phyloP scores from a whole-genome alignment of 2,797 vertebrate genomes.

The Champsocephalus esox region DNA sequence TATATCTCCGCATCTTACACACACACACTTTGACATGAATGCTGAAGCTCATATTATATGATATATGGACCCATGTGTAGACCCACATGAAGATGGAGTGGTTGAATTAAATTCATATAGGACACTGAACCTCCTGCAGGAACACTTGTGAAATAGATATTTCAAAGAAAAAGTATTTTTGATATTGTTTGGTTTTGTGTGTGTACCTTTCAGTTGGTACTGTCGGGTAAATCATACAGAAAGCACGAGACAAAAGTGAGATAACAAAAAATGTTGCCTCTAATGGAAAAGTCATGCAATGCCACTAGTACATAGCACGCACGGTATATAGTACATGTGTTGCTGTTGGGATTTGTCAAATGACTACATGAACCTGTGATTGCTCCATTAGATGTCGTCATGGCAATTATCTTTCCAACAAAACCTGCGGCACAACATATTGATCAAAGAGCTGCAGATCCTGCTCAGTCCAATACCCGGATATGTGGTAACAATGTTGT shows the following conservation, averaged over 20 bases:
- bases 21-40: conserved; percentile 15
- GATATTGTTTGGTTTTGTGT: no score
- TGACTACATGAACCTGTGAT: conserved; percentile 3
- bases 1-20: conserved; percentile 20
- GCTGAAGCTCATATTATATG: conserved; percentile 2
- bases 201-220: no score
- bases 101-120: conserved; percentile 8
- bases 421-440: conserved; percentile 43
- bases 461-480: conserved; percentile 41
- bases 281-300: no score
- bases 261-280: no score
- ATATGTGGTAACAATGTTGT: conserved; percentile 19
- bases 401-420: conserved; percentile 33
- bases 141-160: no score
- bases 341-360: conserved; percentile 15
- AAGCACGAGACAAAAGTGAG: no score
- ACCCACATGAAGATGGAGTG: conserved; percentile 1
- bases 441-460: conserved; percentile 39
- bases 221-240: no score
- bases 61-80: neutral
- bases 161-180: no score
- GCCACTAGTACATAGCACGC: conserved; percentile 8
- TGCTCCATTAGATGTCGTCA: conserved; percentile 18
- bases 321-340: conserved; percentile 21
- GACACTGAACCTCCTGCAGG: no score